Evolutionary conservation across 2,113 vertebrate species (phyloP).

Genomic region (Notothenia rossii): DNA sequence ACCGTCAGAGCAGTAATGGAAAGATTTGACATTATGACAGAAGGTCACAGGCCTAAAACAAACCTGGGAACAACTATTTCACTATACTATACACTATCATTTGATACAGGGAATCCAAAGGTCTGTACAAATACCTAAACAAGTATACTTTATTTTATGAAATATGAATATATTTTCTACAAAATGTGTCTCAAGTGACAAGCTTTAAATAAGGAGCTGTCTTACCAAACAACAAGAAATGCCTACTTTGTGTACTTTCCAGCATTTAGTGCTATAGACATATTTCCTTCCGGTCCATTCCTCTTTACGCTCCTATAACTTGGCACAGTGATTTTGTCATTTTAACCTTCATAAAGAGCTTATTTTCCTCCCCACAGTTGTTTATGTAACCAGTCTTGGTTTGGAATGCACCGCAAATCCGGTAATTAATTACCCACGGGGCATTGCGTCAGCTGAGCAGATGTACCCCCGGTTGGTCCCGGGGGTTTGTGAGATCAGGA

Average conservation of each 20-base stretch:
- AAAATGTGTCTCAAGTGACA: too few relatives aligned
- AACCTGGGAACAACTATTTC: neutral
- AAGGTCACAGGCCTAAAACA: neutral
- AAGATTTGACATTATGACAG: neutral
- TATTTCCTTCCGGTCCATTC: neutral
- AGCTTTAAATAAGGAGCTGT: too few relatives aligned
- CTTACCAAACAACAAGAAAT: neutral
- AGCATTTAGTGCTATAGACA: neutral
- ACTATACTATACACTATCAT: too few relatives aligned
- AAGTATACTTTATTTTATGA: too few relatives aligned
- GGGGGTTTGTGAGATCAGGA: constrained; percentile 18
- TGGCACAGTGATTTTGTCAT: neutral
- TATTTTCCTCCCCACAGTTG: constrained; percentile 4
- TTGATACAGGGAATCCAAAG: too few relatives aligned
- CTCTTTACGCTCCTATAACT: neutral
- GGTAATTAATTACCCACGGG: constrained; percentile 61
- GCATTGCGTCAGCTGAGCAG: constrained; percentile 51
- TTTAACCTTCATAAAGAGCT: constrained; percentile 10
- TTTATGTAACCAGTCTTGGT: constrained; percentile 43
- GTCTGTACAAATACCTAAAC: neutral
- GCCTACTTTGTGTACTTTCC: neutral
- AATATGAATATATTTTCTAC: too few relatives aligned
- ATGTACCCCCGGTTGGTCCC: constrained; percentile 32
- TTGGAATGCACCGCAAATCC: constrained; percentile 52
- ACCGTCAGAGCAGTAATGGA: neutral